phyloP scores from a whole-genome alignment of 1,140 invertebrate species.

The Ips typographus region DNA sequence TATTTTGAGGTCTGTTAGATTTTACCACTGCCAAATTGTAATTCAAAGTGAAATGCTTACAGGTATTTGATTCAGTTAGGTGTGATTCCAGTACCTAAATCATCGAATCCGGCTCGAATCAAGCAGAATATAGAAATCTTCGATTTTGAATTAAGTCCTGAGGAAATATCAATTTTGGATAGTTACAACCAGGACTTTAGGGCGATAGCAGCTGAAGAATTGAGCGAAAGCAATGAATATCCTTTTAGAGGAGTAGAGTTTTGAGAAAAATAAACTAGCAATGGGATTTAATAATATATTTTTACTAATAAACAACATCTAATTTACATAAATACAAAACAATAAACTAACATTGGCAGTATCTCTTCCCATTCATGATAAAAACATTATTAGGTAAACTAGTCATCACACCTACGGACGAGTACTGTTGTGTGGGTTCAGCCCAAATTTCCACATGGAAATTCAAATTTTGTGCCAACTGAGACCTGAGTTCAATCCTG shows the following conservation, averaged over 20 bases:
- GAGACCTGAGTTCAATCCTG: constrained; percentile 24
- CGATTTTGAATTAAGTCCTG: constrained; percentile 57
- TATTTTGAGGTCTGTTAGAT: constrained; percentile 52
- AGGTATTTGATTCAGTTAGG: constrained; percentile 55
- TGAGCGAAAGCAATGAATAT: constrained; percentile 34
- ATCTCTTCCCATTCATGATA: constrained; percentile 21
- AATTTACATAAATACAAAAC: neutral
- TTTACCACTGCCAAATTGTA: neutral
- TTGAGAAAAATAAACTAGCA: constrained; percentile 45
- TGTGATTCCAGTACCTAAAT: constrained; percentile 65
- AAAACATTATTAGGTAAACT: constrained; percentile 3
- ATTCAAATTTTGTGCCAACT: constrained; percentile 7
- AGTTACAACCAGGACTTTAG: constrained; percentile 47
- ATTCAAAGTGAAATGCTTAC: neutral
- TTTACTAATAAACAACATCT: too few species aligned
- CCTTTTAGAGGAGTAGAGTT: constrained; percentile 39
- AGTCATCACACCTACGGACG: constrained; percentile 13
- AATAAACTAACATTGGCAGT: constrained; percentile 15
- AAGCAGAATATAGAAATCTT: constrained; percentile 60
- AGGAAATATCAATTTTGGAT: constrained; percentile 54
- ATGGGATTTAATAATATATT: too few species aligned
- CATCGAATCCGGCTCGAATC: constrained; percentile 59
- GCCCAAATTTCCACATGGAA: constrained; percentile 31
- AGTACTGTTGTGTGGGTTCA: neutral
- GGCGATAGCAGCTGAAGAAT: constrained; percentile 31